phyloP scores from a whole-genome alignment of 2,113 vertebrate species.

The Machaerirhynchus nigripectus region DNA sequence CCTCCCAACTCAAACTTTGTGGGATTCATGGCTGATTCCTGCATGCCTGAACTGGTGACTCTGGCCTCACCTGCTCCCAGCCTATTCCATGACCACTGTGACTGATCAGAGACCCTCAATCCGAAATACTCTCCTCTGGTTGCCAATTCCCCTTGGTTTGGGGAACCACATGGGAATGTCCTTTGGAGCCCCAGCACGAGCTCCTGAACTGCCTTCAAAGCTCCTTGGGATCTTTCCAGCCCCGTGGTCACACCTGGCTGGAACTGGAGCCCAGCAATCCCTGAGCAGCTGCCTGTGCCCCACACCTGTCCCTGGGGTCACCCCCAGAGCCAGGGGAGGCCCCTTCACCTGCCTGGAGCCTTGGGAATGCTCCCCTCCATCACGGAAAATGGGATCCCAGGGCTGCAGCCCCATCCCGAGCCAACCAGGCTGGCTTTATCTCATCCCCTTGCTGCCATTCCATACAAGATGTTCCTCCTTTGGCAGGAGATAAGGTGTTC shows the following conservation, averaged over 20 bases:
- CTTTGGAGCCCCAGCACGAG: neutral
- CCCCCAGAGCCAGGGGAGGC: neutral
- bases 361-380: rapidly evolving
- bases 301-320: neutral
- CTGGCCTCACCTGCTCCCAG: neutral
- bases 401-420: neutral
- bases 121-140: neutral
- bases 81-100: rapidly evolving
- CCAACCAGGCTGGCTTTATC: rapidly evolving
- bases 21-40: neutral
- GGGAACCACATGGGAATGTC: neutral
- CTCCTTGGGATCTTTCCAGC: neutral
- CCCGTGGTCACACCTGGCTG: neutral
- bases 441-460: neutral
- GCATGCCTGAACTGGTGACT: neutral
- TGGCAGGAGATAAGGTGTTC: conserved; percentile 53
- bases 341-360: neutral
- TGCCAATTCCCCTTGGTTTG: neutral
- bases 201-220: neutral
- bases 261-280: neutral
- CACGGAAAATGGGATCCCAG: rapidly evolving
- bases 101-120: neutral
- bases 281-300: neutral
- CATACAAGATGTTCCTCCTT: neutral
- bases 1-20: neutral